Evolutionary conservation across 2,888 invertebrate genomes (phyloP), one percentile per base, ranked within the genome.

Genomic region (Synanthedon formicaeformis): DNA sequence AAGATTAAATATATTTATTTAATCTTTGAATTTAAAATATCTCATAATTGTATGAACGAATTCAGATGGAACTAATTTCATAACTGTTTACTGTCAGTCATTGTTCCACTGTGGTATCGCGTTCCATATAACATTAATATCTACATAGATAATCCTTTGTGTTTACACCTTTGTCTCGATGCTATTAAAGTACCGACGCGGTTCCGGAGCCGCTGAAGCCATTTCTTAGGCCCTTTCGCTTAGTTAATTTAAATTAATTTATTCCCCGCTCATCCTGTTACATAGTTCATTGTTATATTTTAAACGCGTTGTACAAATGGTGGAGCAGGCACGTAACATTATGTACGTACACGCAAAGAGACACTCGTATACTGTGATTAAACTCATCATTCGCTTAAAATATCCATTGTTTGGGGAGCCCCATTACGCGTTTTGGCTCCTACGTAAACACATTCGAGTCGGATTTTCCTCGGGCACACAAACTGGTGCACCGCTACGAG

Each of bases 191-290:
- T 73, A 78, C 75, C 72, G 67, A 67, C 71, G 71, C 69, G 71
- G 72, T 75, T 78, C 79, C 81, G 79, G 78, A 65, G 71, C 66
- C 73, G 62, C 69, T 68, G 66, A 56, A 72, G 67, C 73, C 70
- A 73, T 78, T 79, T 78, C 79, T 79, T 78, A 75, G 75, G 67
- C 75, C 78, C 77, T 75, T 79, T 81, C 70, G 71, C 74, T 76
- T 70, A 73, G 75, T 77, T 82, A 81, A 81, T 82, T 81, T 78
- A 78, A 80, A 84, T 84, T 81, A 81, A 84, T 83, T 83, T 78
- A 80, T 81, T 75, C 74, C 56, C 64, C 63, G 63, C 68, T 69
- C 73, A 70, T 73, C 73, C 75, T 74, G 71, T 64, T 69, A 69
- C 62, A 67, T 67, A 70, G 65, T 72, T 71, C 69, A 71, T 71